phyloP scores from a whole-genome alignment of 2,113 vertebrate species.

The Tor tambroides region DNA sequence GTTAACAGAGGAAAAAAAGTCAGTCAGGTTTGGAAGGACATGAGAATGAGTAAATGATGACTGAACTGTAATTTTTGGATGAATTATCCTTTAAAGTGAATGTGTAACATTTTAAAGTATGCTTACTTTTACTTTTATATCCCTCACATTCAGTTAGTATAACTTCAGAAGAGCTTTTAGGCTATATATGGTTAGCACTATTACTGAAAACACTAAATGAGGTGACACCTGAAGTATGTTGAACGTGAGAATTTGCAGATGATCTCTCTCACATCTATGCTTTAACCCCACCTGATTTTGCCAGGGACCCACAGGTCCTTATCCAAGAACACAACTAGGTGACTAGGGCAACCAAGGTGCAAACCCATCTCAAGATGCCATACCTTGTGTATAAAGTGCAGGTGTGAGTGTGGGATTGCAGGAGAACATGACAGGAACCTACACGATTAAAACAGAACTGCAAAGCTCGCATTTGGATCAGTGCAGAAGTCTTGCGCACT shows the following conservation, averaged over 20 bases:
- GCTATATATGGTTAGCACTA: conserved; percentile 28
- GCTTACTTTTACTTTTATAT: background rate
- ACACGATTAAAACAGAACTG: background rate
- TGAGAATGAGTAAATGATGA: background rate
- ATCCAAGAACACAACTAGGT: conserved; percentile 41
- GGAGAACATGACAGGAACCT: conserved; percentile 7
- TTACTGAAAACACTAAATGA: conserved; percentile 60
- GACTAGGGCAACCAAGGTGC: conserved; percentile 64
- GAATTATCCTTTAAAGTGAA: too few relatives aligned
- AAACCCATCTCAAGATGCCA: conserved; percentile 31
- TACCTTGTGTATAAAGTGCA: conserved; percentile 42
- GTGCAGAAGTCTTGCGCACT: background rate
- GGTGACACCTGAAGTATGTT: conserved; percentile 63
- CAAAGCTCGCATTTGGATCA: conserved; percentile 22
- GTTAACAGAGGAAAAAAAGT: background rate
- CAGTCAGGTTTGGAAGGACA: background rate
- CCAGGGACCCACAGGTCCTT: conserved; percentile 36
- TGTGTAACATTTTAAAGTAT: background rate
- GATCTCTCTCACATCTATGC: conserved; percentile 65
- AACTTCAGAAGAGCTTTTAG: conserved; percentile 34
- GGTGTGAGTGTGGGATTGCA: conserved; percentile 57
- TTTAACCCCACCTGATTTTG: conserved; percentile 62
- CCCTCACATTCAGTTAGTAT: background rate
- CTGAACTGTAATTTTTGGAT: background rate
- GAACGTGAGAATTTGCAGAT: conserved; percentile 54